Base-by-base conservation (phyloP, 1,140 invertebrate genomes). In the Scaptodrosophila lebanonensis region DNA sequence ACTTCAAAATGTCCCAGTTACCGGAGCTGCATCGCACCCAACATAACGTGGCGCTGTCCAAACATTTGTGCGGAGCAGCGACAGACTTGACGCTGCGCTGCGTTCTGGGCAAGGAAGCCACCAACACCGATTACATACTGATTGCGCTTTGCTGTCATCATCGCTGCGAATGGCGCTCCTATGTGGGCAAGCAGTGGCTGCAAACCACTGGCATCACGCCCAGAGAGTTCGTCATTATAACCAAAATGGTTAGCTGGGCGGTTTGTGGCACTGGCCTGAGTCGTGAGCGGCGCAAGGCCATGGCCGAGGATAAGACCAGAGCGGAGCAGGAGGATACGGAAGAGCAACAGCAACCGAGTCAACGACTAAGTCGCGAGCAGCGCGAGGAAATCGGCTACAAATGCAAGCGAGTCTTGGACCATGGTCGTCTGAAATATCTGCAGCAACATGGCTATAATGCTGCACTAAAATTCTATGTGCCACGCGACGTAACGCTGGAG, bases 141-240 rank as follows among this genome's bases (percentile, higher is more conserved):
- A 90, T 97, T 82, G 94, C 95, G 2, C 91, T 95, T 9, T 97
- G 95, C 84, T 97, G 95, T 87, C 95, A 97, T 88, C 95, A 97
- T 87, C 90, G 91, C 40, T 95, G 94, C 82, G 87, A 91, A 22
- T 95, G 92, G 89, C 84, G 85, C 16, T 84, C 90, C 0, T 96
- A 94, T 84, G 89, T 92, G 20, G 95, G 93, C 1, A 91, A 91
- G 69, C 38, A 88, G 1, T 93, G 71, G 36, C 86, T 89, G 47
- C 62, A 90, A 87, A 69, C 88, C 25, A 71, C 90, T 58, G 90
- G 90, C 2, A 89, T 96, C 15, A 87, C 69, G 1, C 67, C 75
- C 0, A 83, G 89, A n/a, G 92, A 96, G 38, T 95, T 96, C 87
- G 88, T 91, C 49, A 88, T 95, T 18, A 89, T 96, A 62, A 91